Evolutionary conservation across 2,113 vertebrate genomes (phyloP), one percentile per base, ranked within the genome.

Genomic region (Seriola quinqueradiata): DNA sequence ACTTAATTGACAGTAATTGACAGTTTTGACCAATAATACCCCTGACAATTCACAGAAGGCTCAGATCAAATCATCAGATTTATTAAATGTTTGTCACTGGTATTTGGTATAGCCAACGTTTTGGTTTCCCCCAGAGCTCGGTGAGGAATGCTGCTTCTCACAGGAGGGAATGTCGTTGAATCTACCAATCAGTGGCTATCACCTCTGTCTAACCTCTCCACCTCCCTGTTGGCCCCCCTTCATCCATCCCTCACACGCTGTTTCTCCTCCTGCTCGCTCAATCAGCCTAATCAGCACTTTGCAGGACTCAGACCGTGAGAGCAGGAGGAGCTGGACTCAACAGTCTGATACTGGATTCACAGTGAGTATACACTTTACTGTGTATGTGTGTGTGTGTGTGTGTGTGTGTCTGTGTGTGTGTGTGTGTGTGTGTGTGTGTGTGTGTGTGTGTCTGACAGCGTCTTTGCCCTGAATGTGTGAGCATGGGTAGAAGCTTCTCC

Each of bases 181-280:
- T 85, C 83, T 89, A 70, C 85, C 93, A 88, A 71, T 93, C 89
- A 70, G 76, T 61, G 65, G 61, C 81, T 73, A 80, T 84, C 82
- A 87, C 87, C 83, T 89, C 87, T 70, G 54, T 78, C 79, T 88
- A 90, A 90, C 91, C 82, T 89, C 82, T 78, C 81, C 71, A 11
- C 75, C 84, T 68, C 73, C 64, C 69, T 23, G 38, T 50, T 46
- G 4, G 38, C 72, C 64, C 52, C 58, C 63, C 28, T 28, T 67
- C 68, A 59, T 72, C 74, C 72, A 80, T 81, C 70, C 71, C 64
- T 63, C 73, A 40, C 60, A 61, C 4, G 28, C 32, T 61, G 28
- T 58, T 81, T 69, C 84, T 77, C 59, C 42, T 73, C 28, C 61
- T 58, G 71, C 75, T 57, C 28, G 38, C 86, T 81, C 70, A 58